Evolutionary conservation across 1,140 invertebrate species (phyloP).

Genomic region (Drosophila bocki): DNA sequence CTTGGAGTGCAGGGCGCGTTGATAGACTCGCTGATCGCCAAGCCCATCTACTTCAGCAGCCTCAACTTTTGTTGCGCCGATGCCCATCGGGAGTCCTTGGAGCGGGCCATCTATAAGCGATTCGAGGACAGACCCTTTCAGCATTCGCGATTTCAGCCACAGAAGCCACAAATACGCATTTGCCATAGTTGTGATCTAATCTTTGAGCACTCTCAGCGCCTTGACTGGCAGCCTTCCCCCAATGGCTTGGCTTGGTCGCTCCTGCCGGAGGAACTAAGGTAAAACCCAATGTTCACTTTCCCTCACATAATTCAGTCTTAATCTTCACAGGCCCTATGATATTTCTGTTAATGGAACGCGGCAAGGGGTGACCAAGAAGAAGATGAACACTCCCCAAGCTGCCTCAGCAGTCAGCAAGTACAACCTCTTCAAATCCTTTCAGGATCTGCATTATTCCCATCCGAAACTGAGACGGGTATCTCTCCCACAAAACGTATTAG

Average conservation of each 20-base stretch:
- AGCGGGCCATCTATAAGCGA: constrained; percentile 88
- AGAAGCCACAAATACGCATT: constrained; percentile 82
- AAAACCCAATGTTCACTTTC: constrained; percentile 86
- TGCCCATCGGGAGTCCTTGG: constrained; percentile 88
- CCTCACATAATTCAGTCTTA: neutral
- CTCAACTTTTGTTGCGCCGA: constrained; percentile 90
- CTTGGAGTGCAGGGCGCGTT: constrained; percentile 93
- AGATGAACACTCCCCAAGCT: constrained; percentile 85
- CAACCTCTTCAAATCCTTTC: constrained; percentile 87
- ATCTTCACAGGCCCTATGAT: constrained; percentile 87
- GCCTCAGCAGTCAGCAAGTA: constrained; percentile 88
- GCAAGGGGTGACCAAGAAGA: constrained; percentile 93
- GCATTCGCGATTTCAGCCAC: constrained; percentile 70
- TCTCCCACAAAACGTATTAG: constrained; percentile 30
- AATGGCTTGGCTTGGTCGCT: constrained; percentile 88
- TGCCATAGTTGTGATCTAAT: constrained; percentile 58
- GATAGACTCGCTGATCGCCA: constrained; percentile 88
- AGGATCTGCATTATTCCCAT: constrained; percentile 85
- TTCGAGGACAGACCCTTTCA: constrained; percentile 79
- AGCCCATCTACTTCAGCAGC: constrained; percentile 89
- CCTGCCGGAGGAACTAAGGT: constrained; percentile 84
- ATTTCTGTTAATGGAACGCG: constrained; percentile 92
- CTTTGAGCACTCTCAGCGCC: constrained; percentile 86
- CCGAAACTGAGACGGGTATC: constrained; percentile 59
- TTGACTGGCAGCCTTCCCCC: constrained; percentile 86